Evolutionary conservation across 2,888 invertebrate genomes (phyloP), one percentile per base, ranked within the genome.

Genomic region (Acleris sparsana): DNA sequence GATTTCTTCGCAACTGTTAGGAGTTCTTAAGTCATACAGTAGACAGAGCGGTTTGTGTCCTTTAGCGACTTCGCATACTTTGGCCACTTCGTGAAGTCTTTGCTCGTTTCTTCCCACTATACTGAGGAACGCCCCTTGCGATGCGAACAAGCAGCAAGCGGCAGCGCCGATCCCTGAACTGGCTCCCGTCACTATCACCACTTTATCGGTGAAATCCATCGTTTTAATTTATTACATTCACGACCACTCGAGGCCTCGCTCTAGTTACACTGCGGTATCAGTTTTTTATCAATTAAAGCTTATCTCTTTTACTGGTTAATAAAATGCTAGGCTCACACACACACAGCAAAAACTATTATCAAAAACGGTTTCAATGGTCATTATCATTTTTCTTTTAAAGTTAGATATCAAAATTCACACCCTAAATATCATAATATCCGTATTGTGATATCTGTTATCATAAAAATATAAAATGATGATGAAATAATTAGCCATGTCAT

Each of bases 151-250:
- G 39, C 58, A 25, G 0, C 67, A 63, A 3, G 67, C 59, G 1
- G 61, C 68, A 52, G 62, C 69, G 16, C 69, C 69, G 7, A 66
- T 69, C 3, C 69, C 69, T 1, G 62, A 59, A 25, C 67, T 67
- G 1, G 66, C 66, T 4, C 69, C 69, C 0, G 69, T 67, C 5
- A 69, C 48, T 33, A 69, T 56, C 20, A 57, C 63, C 20, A 69
- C 69, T 63, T 69, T 69, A 16, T 56, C 53, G 3, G 49, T 33
- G 11, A 69, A 69, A 62, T 64, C 59, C 69, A 70, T 69, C 20
- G 18, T n/a, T 13, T 44, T 44, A 22, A 16, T 11, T 25, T 25
- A 16, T 51, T 22, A 20, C 22, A 55, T n/a, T 11, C n/a, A 20
- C 56, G 56, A 44, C 56, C 22, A 22, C n/a, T 17, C 13, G 5